Evolutionary conservation across 2,797 vertebrate species (phyloP).

Genomic region (Hemitrygon akajei): DNA sequence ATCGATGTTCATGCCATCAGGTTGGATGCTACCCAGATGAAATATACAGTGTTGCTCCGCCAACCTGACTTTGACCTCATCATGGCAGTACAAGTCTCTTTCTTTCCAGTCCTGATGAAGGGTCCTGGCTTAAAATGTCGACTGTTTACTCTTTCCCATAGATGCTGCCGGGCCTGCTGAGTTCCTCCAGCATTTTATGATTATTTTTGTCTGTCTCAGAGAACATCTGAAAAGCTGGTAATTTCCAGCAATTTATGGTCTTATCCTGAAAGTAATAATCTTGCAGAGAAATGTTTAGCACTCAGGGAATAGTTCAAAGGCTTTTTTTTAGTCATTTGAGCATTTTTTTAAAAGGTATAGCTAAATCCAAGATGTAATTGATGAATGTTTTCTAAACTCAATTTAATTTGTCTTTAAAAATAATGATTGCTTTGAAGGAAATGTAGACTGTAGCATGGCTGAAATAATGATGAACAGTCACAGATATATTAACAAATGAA

Average conservation of each 20-base stretch:
- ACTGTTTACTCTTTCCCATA: too few species aligned
- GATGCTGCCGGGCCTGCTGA: too few species aligned
- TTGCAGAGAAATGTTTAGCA: neutral
- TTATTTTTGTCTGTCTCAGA: too few species aligned
- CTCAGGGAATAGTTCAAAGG: neutral
- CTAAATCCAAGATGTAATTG: neutral
- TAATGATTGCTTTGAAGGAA: neutral
- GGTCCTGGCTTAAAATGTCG: too few species aligned
- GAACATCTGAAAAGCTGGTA: too few species aligned
- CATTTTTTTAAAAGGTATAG: neutral
- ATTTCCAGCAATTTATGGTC: neutral
- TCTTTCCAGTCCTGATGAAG: too few species aligned
- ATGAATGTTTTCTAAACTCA: neutral
- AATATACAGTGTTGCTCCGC: too few species aligned
- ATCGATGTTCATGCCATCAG: too few species aligned
- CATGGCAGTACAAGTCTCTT: too few species aligned
- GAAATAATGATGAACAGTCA: slow-evolving; percentile 29
- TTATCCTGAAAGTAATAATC: neutral
- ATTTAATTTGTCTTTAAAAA: neutral
- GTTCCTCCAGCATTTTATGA: too few species aligned
- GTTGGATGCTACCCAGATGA: too few species aligned
- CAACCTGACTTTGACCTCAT: too few species aligned
- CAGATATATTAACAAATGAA: slow-evolving; percentile 30
- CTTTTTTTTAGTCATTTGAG: neutral
- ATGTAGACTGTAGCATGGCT: neutral